Percentiles rank a stretch among this genome's conserved stretches.
Evolutionary conservation across 2,113 vertebrate species (phyloP).

Genomic region (Crotalus helleri): DNA sequence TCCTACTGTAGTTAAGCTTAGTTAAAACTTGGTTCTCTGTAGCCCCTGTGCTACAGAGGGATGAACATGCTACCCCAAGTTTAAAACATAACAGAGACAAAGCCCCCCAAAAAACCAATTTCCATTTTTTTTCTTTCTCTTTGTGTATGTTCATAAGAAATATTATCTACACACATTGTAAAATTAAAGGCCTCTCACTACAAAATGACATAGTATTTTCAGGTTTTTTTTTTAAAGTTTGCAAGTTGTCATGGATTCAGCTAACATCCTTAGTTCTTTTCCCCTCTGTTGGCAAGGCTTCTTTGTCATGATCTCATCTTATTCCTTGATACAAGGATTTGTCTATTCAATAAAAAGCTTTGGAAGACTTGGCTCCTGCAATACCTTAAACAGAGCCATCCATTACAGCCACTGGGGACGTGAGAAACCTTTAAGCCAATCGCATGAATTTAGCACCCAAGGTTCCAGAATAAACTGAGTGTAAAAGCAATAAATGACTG

Average conservation of each 20-base stretch:
- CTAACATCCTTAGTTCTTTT: too few relatives aligned
- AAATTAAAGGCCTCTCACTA: background rate
- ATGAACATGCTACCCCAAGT: background rate
- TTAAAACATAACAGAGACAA: background rate
- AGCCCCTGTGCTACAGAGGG: too few relatives aligned
- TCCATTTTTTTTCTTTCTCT: background rate
- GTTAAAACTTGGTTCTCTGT: background rate
- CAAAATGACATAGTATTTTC: background rate
- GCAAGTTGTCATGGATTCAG: background rate
- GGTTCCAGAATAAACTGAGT: background rate
- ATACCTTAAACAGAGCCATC: background rate
- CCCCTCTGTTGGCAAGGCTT: background rate
- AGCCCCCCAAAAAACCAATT: background rate
- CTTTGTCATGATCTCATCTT: conserved; percentile 11
- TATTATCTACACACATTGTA: background rate
- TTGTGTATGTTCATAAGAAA: background rate
- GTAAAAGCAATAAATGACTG: background rate
- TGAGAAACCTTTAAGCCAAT: background rate
- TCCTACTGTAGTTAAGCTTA: background rate
- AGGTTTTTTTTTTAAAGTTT: background rate
- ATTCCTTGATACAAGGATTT: background rate
- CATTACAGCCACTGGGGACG: background rate
- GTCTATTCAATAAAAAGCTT: background rate
- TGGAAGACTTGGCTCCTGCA: background rate
- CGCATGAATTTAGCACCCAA: background rate